A percentile compares a stretch with the other conserved stretches of the same genome.
phyloP scores from a whole-genome alignment of 92 coral and sea anemone genomes.

The Zoanthus sociatus region DNA sequence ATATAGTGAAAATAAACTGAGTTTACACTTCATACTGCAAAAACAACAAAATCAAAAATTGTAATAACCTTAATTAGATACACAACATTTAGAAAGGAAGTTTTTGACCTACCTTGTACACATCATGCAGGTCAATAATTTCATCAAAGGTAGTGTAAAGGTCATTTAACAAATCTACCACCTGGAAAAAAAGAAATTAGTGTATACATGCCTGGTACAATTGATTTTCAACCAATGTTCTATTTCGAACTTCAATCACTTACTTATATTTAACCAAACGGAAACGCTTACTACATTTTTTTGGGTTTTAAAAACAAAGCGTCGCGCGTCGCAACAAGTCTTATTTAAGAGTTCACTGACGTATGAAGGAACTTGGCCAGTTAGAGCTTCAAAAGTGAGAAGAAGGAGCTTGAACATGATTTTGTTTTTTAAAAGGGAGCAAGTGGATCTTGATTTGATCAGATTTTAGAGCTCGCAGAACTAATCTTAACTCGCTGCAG shows the following conservation, averaged over 20 bases:
- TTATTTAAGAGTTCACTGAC: no score
- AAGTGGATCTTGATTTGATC: neutral
- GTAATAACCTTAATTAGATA: neutral
- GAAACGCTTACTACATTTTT: no score
- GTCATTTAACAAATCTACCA: slow-evolving; percentile 84
- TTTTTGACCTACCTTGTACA: slow-evolving; percentile 73
- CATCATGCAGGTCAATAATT: slow-evolving; percentile 87
- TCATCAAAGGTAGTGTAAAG: slow-evolving; percentile 85
- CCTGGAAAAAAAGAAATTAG: slow-evolving; percentile 42
- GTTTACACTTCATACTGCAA: no score
- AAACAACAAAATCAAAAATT: neutral
- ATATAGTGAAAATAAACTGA: no score
- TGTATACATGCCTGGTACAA: neutral
- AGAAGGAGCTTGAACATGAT: neutral
- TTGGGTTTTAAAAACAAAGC: no score
- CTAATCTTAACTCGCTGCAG: neutral
- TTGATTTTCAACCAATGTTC: no score
- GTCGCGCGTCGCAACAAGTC: no score
- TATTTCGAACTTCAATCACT: no score
- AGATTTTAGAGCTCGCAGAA: neutral
- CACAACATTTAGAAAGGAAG: neutral
- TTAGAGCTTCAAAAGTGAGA: no score
- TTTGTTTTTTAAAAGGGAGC: neutral
- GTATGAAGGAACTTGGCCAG: no score
- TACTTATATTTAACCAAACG: no score